These are phyloP conservation scores for Clavelina lepadiformis DNA, from an alignment of 23 tunicate genomes.

Conservation along the genomic window DNA sequence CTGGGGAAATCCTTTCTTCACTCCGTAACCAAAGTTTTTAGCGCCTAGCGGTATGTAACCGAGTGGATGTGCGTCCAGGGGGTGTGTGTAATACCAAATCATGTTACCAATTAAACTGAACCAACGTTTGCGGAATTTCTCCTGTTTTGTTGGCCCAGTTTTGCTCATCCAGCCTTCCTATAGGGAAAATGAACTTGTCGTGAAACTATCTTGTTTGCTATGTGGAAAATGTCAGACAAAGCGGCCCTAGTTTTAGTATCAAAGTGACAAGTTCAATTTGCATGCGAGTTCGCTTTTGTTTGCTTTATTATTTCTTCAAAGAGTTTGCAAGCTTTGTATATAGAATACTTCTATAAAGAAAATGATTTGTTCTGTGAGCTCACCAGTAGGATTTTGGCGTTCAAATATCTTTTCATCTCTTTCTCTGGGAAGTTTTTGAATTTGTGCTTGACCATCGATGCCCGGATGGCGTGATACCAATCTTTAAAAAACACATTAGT, in stretches of 20 bases:
- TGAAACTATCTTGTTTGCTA: too few relatives aligned
- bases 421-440: constrained; percentile 51
- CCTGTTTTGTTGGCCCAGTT: constrained; percentile 79
- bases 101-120: constrained; percentile 72
- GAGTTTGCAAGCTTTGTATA: too few relatives aligned
- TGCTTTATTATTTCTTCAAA: too few relatives aligned
- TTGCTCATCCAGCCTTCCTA: constrained; percentile 94
- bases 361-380: too few relatives aligned
- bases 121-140: constrained; percentile 76
- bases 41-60: constrained; percentile 73
- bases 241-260: too few relatives aligned
- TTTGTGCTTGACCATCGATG: constrained; percentile 73
- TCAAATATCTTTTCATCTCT: constrained; percentile 57
- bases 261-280: too few relatives aligned
- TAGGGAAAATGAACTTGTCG: neutral
- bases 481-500: constrained; percentile 39
- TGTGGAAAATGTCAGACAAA: too few relatives aligned
- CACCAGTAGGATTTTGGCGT: constrained; percentile 58
- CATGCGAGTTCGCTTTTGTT: too few relatives aligned
- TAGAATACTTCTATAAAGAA: too few relatives aligned
- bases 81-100: constrained; percentile 78
- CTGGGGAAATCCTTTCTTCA: constrained; percentile 62
- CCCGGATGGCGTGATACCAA: constrained; percentile 87
- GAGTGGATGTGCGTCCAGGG: constrained; percentile 76
- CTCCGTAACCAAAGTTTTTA: constrained; percentile 66